phyloP scores from a whole-genome alignment of 2,113 vertebrate species.

The Actenoides hombroni region DNA sequence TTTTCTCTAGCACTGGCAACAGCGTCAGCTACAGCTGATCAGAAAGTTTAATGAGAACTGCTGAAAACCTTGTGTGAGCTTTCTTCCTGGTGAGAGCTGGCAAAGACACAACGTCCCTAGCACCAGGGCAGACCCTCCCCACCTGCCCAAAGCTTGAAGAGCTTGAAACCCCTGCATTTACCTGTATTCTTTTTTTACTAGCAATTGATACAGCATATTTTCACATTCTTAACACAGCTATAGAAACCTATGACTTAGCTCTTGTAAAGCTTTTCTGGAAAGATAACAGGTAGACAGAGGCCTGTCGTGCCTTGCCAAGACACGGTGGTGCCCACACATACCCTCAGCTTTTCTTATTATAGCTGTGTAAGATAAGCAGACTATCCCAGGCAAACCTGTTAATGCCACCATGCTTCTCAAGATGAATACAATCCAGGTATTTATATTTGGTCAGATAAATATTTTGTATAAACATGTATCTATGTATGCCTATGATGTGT shows the following conservation, averaged over 20 bases:
- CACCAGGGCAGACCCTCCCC: not conserved
- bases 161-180: not conserved
- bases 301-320: not conserved
- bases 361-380: not conserved
- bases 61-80: not conserved
- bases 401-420: not conserved
- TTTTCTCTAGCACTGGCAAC: not conserved
- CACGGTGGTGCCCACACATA: not conserved
- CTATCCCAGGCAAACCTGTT: not conserved
- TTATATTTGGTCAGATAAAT: not conserved
- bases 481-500: not conserved
- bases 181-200: not conserved
- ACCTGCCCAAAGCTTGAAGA: not conserved
- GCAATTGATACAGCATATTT: not conserved
- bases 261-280: not conserved
- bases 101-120: not conserved
- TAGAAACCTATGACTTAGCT: not conserved
- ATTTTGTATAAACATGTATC: not conserved
- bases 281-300: not conserved
- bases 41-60: not conserved
- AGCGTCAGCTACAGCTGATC: not conserved
- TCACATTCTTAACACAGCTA: not conserved
- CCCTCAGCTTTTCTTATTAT: not conserved
- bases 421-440: not conserved
- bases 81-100: not conserved